Percentiles rank a stretch among this genome's conserved stretches.
Evolutionary conservation across 2,888 invertebrate species (phyloP).

Genomic region (Torymus aiolomorphi): DNA sequence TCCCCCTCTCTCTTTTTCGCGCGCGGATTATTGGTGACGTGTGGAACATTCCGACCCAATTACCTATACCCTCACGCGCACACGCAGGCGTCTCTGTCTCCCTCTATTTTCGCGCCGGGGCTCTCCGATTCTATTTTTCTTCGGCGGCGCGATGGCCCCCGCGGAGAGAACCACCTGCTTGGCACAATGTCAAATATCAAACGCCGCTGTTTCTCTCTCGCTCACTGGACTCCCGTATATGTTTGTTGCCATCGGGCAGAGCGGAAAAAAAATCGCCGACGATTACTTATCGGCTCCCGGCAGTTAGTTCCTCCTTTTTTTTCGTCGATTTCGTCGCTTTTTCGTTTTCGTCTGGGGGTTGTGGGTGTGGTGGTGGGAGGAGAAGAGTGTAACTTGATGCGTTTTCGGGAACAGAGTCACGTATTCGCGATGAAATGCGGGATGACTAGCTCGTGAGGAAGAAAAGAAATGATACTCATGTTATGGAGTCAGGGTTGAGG

Average conservation of each 20-base stretch:
- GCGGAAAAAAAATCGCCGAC: slow-evolving; percentile 21
- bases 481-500: not conserved
- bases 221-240: not conserved
- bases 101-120: slow-evolving; percentile 62
- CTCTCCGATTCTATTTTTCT: slow-evolving; percentile 65
- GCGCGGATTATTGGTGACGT: slow-evolving; percentile 69
- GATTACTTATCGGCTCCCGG: slow-evolving; percentile 11
- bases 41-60: slow-evolving; percentile 73
- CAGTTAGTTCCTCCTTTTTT: not conserved
- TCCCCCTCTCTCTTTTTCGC: not conserved
- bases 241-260: slow-evolving; percentile 21
- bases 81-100: slow-evolving; percentile 43
- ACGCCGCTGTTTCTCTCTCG: not conserved
- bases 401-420: not conserved
- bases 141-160: slow-evolving; percentile 48
- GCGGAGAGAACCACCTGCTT: slow-evolving; percentile 72
- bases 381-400: slow-evolving; percentile 12
- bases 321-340: no score
- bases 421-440: slow-evolving; percentile 3
- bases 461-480: not conserved
- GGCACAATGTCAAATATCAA: slow-evolving; percentile 68
- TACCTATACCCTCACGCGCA: slow-evolving; percentile 54
- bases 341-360: not conserved
- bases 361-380: not conserved
- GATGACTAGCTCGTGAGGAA: not conserved